Evolutionary conservation across 2,797 vertebrate genomes (phyloP).

Genomic region (Peromyscus aztecus): DNA sequence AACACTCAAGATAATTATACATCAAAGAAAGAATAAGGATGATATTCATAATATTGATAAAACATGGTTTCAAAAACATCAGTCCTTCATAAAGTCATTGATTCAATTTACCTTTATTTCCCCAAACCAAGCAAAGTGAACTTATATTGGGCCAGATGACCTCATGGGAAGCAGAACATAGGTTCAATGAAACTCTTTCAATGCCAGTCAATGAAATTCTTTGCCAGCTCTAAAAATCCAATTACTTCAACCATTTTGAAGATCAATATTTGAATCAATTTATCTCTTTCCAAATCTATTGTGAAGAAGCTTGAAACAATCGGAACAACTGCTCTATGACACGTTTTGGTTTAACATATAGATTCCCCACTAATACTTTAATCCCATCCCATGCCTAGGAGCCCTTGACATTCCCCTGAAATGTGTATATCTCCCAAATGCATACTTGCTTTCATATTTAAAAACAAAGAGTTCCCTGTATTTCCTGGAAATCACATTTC

Average conservation of each 20-base stretch:
- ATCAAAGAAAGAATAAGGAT: conserved; percentile 41
- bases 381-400: conserved; percentile 17
- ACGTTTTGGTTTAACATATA: conserved; percentile 47
- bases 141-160: conserved; percentile 31
- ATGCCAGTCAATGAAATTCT: conserved; percentile 59
- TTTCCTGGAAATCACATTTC: conserved; percentile 40
- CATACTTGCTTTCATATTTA: conserved; percentile 43
- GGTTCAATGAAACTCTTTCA: conserved; percentile 46
- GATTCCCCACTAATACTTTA: conserved; percentile 3
- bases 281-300: conserved; percentile 38
- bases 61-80: neutral
- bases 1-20: conserved; percentile 42
- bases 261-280: conserved; percentile 62
- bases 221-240: conserved; percentile 25
- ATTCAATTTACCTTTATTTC: conserved; percentile 32
- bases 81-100: conserved; percentile 34
- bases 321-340: neutral
- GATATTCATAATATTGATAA: conserved; percentile 54
- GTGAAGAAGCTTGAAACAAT: neutral
- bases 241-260: conserved; percentile 71
- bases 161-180: conserved; percentile 22
- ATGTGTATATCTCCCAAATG: conserved; percentile 9
- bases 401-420: conserved; percentile 27
- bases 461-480: neutral
- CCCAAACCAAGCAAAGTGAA: conserved; percentile 37